phyloP scores from a whole-genome alignment of 92 coral and sea anemone species.

The Phenganax stokvisi region DNA sequence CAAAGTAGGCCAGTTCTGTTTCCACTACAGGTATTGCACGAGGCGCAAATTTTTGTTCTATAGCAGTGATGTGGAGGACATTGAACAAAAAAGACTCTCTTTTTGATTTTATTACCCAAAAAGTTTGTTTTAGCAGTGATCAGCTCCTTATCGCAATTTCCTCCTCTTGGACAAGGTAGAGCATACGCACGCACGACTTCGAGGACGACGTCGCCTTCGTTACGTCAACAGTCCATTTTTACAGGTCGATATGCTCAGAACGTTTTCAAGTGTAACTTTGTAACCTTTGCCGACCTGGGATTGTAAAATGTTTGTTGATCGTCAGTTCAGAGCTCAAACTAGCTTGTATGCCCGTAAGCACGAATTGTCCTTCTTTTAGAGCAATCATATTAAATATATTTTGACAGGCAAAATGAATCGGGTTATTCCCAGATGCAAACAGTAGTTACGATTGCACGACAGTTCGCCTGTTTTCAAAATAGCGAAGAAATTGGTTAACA shows the following conservation, averaged over 20 bases:
- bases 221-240: no score
- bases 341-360: not conserved
- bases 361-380: not conserved
- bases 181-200: not conserved
- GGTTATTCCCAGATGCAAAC: not conserved
- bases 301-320: not conserved
- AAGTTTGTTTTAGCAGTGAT: conserved; percentile 28
- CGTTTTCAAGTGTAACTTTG: not conserved
- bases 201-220: not conserved
- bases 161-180: conserved; percentile 2
- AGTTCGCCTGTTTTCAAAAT: conserved; percentile 11
- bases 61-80: conserved; percentile 32
- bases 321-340: not conserved
- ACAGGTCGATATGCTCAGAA: no score
- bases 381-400: conserved; percentile 1
- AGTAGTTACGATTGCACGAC: not conserved
- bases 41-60: not conserved
- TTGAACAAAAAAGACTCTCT: not conserved
- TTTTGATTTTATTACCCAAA: conserved; percentile 15
- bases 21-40: conserved; percentile 22
- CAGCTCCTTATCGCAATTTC: conserved; percentile 2
- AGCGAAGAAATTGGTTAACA: not conserved
- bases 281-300: conserved; percentile 15
- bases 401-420: not conserved
- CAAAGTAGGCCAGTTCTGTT: conserved; percentile 29